Conservation (phyloP, 2,113 vertebrate species). For the Neolamprologus falcicula region DNA sequence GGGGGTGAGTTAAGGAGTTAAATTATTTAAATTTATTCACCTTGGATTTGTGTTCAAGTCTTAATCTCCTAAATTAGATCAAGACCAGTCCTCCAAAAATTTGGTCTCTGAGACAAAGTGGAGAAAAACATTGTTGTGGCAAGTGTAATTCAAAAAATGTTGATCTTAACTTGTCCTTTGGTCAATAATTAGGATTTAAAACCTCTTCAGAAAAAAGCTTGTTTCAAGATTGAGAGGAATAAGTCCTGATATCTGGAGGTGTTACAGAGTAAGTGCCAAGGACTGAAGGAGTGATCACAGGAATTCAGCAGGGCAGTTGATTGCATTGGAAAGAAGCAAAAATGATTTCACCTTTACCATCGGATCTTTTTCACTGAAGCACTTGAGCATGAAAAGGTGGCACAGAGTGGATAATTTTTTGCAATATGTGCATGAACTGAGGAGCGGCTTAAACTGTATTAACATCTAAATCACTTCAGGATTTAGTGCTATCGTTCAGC, state of each 20-base stretch:
- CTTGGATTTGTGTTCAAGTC: background rate
- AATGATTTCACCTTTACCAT: background rate
- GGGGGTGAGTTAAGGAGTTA: background rate
- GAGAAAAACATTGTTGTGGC: background rate
- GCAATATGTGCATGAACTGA: background rate
- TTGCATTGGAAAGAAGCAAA: background rate
- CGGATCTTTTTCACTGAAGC: background rate
- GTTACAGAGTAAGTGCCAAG: background rate
- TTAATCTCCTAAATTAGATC: background rate
- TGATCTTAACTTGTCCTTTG: background rate
- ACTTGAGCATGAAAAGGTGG: background rate
- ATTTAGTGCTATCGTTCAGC: background rate
- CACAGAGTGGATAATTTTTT: background rate
- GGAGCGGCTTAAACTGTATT: slow-evolving; percentile 19
- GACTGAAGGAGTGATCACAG: background rate
- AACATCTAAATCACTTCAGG: slow-evolving; percentile 14
- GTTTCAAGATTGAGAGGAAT: background rate
- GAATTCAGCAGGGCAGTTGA: background rate
- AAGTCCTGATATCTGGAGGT: background rate
- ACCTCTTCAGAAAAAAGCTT: background rate
- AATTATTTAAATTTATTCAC: background rate
- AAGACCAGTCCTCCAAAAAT: background rate
- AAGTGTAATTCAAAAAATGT: background rate
- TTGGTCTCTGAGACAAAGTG: background rate
- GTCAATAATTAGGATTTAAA: background rate